phyloP scores from a whole-genome alignment of 2,888 invertebrate species.

The Lucinisca nassula region DNA sequence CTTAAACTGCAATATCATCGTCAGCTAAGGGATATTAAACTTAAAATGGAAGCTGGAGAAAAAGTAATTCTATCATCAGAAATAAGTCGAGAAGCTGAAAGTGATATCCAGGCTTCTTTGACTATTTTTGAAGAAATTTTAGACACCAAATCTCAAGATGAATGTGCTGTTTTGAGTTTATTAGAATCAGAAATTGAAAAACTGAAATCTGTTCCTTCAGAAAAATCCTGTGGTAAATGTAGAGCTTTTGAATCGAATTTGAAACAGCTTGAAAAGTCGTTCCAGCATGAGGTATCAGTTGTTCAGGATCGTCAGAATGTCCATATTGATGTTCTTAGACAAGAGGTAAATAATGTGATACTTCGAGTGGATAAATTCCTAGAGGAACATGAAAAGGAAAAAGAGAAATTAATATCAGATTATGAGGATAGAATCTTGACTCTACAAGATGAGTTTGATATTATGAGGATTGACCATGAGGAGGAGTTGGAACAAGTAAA shows the following conservation, averaged over 20 bases:
- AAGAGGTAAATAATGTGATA: constrained; percentile 76
- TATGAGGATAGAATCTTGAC: constrained; percentile 77
- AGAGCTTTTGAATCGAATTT: constrained; percentile 76
- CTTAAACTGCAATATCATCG: constrained; percentile 79
- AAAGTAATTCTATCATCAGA: constrained; percentile 74
- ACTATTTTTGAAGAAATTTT: constrained; percentile 82
- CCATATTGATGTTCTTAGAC: constrained; percentile 81
- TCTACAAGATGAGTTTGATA: constrained; percentile 79
- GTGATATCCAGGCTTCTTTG: constrained; percentile 77
- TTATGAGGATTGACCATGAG: constrained; percentile 87
- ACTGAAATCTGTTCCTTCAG: constrained; percentile 64
- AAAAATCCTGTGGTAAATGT: constrained; percentile 64
- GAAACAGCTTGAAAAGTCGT: constrained; percentile 77
- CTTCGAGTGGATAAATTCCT: constrained; percentile 77
- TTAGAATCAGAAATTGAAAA: constrained; percentile 78
- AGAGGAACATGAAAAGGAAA: constrained; percentile 79
- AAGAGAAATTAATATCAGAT: constrained; percentile 72
- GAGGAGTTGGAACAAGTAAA: constrained; percentile 86
- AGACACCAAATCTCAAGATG: constrained; percentile 83
- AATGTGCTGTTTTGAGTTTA: constrained; percentile 79
- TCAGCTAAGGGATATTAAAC: constrained; percentile 78
- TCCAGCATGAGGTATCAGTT: constrained; percentile 79
- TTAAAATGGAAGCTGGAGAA: constrained; percentile 74
- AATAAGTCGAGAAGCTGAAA: constrained; percentile 78
- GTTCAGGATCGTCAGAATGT: constrained; percentile 81